phyloP scores from a whole-genome alignment of 1,140 invertebrate species.

The Gonatopus flavifemur region DNA sequence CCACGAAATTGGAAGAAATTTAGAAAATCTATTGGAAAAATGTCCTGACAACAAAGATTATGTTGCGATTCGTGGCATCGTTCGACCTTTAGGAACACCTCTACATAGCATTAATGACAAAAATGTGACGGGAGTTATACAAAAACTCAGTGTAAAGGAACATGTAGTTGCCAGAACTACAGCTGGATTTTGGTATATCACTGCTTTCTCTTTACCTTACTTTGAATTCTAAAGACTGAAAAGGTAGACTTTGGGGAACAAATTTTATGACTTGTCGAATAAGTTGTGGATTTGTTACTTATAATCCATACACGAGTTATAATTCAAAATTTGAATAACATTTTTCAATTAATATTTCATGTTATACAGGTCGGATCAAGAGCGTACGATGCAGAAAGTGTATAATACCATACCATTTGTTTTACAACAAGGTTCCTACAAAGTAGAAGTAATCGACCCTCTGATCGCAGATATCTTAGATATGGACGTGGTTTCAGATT shows the following conservation, averaged over 20 bases:
- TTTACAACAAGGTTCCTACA: constrained; percentile 62
- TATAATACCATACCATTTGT: constrained; percentile 76
- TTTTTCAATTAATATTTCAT: constrained; percentile 6
- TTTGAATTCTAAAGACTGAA: too few species aligned
- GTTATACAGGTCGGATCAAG: constrained; percentile 66
- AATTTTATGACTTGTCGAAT: too few species aligned
- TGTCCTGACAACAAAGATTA: constrained; percentile 67
- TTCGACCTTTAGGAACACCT: constrained; percentile 72
- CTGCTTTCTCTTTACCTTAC: not conserved
- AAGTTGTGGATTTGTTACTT: too few species aligned
- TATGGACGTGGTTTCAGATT: constrained; percentile 74
- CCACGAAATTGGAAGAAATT: constrained; percentile 64
- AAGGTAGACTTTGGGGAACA: too few species aligned
- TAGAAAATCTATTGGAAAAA: constrained; percentile 63
- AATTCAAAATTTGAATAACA: not conserved
- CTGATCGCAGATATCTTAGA: constrained; percentile 74
- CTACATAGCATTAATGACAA: constrained; percentile 70
- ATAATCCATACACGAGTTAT: not conserved
- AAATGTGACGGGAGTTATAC: constrained; percentile 71
- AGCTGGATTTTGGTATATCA: constrained; percentile 71
- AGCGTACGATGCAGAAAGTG: constrained; percentile 71
- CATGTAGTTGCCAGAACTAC: constrained; percentile 74
- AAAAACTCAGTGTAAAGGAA: constrained; percentile 72
- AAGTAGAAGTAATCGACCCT: constrained; percentile 73
- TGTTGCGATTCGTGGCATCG: constrained; percentile 70